A percentile compares a stretch with the other conserved stretches of the same genome.
These are phyloP conservation scores for Azorinus chamasolen DNA, from an alignment of 2,888 invertebrate species.

Conservation along the genomic window DNA sequence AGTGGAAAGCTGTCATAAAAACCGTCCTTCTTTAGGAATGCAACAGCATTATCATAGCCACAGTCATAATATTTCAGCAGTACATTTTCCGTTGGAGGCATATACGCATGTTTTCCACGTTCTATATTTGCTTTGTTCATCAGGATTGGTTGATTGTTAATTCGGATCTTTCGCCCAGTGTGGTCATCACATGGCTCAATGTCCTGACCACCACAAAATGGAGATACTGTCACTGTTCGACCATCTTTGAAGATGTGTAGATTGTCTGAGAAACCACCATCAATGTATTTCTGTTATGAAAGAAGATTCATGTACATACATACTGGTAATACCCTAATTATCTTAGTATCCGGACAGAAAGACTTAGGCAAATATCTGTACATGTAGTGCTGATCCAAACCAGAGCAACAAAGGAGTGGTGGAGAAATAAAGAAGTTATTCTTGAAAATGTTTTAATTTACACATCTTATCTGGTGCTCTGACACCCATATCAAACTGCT, in stretches of 20 bases:
- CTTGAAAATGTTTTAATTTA: no score
- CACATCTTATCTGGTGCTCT: no score
- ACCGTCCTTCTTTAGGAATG: constrained; percentile 76
- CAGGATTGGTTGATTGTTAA: constrained; percentile 78
- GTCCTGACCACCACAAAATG: constrained; percentile 98
- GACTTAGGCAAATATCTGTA: no score
- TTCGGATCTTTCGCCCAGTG: constrained; percentile 56
- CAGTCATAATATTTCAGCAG: constrained; percentile 83
- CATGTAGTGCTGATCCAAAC: no score
- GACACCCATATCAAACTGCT: no score
- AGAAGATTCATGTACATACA: no score
- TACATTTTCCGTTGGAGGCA: constrained; percentile 82
- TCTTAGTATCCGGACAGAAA: no score
- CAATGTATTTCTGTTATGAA: constrained; percentile 90
- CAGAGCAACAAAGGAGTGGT: no score
- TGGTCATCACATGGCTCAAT: constrained; percentile 91
- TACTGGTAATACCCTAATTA: no score
- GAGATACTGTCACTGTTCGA: constrained; percentile 97
- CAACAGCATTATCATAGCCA: constrained; percentile 84
- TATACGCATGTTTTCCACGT: constrained; percentile 84
- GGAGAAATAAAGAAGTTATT: no score
- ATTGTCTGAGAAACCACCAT: constrained; percentile 98
- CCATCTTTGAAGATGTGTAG: constrained; percentile 92
- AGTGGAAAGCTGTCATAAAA: constrained; percentile 4
- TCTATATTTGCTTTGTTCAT: constrained; percentile 84